These are phyloP conservation scores for Sebastes cheni DNA, from an alignment of 2,797 vertebrate species.

Conservation along the genomic window DNA sequence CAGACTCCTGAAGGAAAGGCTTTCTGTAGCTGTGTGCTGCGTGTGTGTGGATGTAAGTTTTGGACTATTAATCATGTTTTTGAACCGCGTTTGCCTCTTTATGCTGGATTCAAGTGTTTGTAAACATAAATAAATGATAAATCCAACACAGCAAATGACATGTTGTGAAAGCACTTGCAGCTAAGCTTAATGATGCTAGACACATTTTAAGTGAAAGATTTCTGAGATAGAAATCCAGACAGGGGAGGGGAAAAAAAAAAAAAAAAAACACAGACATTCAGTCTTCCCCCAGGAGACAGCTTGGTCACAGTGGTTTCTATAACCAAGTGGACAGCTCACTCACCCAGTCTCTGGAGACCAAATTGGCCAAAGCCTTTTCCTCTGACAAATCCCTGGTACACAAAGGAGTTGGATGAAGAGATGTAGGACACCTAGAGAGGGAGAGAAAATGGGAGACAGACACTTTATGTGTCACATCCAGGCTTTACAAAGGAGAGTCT, in stretches of 20 bases:
- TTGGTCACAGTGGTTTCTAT: conserved; percentile 16
- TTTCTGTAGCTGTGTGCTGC: background rate
- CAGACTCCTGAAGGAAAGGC: background rate
- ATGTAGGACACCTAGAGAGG: conserved; percentile 91
- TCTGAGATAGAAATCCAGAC: background rate
- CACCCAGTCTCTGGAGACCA: conserved; percentile 97
- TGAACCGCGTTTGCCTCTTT: conserved; percentile 3
- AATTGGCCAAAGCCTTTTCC: conserved; percentile 99
- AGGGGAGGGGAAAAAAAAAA: background rate
- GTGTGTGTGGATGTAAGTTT: background rate
- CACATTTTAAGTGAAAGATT: conserved; percentile 2
- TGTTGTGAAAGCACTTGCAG: background rate
- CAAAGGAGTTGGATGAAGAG: conserved; percentile 91
- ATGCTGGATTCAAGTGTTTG: conserved; percentile 2
- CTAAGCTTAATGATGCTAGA: background rate
- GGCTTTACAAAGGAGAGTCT: conserved; percentile 62
- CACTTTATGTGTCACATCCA: conserved; percentile 65
- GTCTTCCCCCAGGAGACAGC: background rate
- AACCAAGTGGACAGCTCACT: conserved; percentile 59
- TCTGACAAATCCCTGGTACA: conserved; percentile 97
- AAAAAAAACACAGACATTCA: background rate
- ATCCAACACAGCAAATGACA: background rate
- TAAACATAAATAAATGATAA: conserved; percentile 19
- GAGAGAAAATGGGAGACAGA: conserved; percentile 59
- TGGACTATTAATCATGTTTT: conserved; percentile 14